Evolutionary conservation across 2,113 vertebrate species (phyloP), one percentile per base, ranked within the genome.

Genomic region (Anolis sagrei): DNA sequence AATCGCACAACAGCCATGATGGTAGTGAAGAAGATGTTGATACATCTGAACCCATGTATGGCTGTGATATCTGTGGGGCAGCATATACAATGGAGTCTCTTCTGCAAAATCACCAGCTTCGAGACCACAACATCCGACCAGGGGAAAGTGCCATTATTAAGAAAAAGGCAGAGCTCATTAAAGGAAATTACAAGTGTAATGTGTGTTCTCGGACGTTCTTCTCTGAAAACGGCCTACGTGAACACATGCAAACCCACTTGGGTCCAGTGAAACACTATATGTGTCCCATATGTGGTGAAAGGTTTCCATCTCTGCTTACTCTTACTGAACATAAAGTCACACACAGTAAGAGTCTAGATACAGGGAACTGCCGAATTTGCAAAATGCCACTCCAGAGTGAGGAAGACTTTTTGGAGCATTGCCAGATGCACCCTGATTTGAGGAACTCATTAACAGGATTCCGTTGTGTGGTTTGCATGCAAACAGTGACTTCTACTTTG

Each of bases 221-320:
- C 95, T 99, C 99, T 2, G 99, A 99, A 94, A 96, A 97, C 1
- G 99, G 99, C 44, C 97, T 99, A 77, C 97, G 98, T 62, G 99
- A 99, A 82, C 99, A 99, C 89, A 98, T 98, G 97, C 99, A 99
- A 95, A 99, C 99, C 49, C 99, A 99, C 97, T 95, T 99, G 86
- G 99, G 99, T 88, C 99, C 99, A 13, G 99, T 99, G 91, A 99
- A 99, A 94, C 99, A 99, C 95, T 99, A 99, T 90, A 99, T 99
- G 99, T 99, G 99, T 93, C 99, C 99, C 19, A 99, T 99, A 93
- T 99, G 99, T 58, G 99, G 99, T 0, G 99, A 99, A 92, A 97
- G 99, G 54, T 99, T 99, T 94, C 99, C 99, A 0, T 99, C 99
- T 74, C 97, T 99, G 90, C 97, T 99, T 88, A 99, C 99, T 86